Conservation (phyloP, 2,888 invertebrate species). For the Margaritifera margaritifera region DNA sequence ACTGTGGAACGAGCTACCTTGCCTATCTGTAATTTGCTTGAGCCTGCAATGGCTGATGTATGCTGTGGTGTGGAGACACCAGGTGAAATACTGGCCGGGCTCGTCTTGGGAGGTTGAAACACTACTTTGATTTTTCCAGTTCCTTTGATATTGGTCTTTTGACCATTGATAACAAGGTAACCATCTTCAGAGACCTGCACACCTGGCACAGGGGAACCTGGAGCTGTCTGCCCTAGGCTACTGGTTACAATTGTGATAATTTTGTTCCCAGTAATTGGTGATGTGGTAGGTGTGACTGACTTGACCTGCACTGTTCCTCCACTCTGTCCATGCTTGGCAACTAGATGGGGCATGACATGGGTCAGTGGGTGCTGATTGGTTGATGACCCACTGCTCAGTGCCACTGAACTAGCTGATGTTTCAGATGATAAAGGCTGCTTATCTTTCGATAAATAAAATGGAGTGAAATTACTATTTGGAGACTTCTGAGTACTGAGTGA, state of each 20-base stretch:
- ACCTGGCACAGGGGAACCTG: slow-evolving; percentile 31
- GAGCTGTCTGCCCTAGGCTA: slow-evolving; percentile 16
- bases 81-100: neutral
- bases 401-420: no score
- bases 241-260: slow-evolving; percentile 14
- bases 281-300: neutral
- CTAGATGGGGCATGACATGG: no score
- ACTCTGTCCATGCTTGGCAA: neutral
- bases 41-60: neutral
- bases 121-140: slow-evolving; percentile 38
- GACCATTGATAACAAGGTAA: slow-evolving; percentile 33
- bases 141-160: slow-evolving; percentile 33
- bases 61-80: neutral
- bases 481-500: neutral
- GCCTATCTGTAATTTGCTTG: neutral
- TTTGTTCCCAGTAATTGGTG: neutral
- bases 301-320: neutral
- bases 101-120: slow-evolving; percentile 30
- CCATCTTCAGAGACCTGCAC: slow-evolving; percentile 36
- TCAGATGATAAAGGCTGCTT: no score
- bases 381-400: no score
- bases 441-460: no score
- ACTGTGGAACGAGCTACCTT: slow-evolving; percentile 18
- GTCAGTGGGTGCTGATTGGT: no score
- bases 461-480: neutral